Evolutionary conservation across 2,797 vertebrate species (phyloP).

Genomic region (Acanthopagrus latus): DNA sequence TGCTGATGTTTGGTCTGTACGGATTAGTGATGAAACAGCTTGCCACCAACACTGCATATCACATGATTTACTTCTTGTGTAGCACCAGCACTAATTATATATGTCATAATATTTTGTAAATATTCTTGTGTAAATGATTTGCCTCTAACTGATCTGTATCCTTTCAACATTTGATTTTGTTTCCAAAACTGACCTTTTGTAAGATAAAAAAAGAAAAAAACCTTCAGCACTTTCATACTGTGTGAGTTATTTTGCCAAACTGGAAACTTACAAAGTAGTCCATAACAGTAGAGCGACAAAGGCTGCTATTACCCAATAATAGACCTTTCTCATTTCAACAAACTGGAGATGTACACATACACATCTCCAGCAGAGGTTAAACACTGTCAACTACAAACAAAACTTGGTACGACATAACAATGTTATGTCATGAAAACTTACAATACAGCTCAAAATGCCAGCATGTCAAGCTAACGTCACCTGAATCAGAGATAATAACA

Average conservation of each 20-base stretch:
- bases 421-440: too few species aligned
- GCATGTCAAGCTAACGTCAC: too few species aligned
- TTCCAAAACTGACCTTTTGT: conserved; percentile 70
- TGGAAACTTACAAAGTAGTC: not conserved
- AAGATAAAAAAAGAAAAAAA: conserved; percentile 50
- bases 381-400: too few species aligned
- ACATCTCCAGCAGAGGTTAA: not conserved
- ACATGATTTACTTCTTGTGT: conserved; percentile 60
- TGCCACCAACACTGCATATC: conserved; percentile 39
- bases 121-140: conserved; percentile 61
- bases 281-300: not conserved
- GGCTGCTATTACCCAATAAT: not conserved
- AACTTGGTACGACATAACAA: too few species aligned
- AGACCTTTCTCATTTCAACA: not conserved
- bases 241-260: not conserved
- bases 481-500: too few species aligned
- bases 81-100: conserved; percentile 35
- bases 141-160: conserved; percentile 47
- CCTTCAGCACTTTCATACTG: not conserved
- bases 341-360: not conserved
- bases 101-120: conserved; percentile 66
- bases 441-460: too few species aligned
- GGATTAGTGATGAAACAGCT: conserved; percentile 8
- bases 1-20: conserved; percentile 4
- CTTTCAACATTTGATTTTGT: conserved; percentile 52